Conservation (phyloP, 2,797 vertebrate genomes). For the Notolabrus celidotus region DNA sequence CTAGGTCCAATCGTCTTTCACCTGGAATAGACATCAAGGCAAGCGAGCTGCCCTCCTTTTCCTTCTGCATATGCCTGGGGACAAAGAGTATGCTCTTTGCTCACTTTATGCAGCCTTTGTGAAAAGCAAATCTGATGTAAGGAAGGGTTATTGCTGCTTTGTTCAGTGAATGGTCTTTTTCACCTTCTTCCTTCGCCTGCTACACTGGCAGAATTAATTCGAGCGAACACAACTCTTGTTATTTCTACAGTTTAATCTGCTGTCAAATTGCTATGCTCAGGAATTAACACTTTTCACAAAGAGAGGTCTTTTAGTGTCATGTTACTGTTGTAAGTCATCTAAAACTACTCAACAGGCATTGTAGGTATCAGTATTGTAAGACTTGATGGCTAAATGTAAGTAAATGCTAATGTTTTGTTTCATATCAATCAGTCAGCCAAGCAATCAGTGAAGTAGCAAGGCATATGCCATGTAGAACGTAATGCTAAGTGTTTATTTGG, state of each 20-base stretch:
- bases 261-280: conserved; percentile 37
- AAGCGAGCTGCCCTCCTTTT: conserved; percentile 14
- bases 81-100: conserved; percentile 18
- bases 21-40: conserved; percentile 54
- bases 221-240: conserved; percentile 39
- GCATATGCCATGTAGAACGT: neutral
- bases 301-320: conserved; percentile 16
- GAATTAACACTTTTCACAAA: conserved; percentile 23
- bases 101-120: conserved; percentile 17
- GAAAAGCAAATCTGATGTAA: conserved; percentile 20
- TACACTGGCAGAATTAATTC: conserved; percentile 43
- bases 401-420: conserved; percentile 46
- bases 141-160: conserved; percentile 34
- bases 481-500: neutral
- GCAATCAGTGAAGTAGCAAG: conserved; percentile 9
- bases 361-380: conserved; percentile 32
- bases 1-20: conserved; percentile 74
- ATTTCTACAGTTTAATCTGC: conserved; percentile 33
- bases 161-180: conserved; percentile 18
- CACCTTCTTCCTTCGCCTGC: conserved; percentile 15
- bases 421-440: conserved; percentile 20
- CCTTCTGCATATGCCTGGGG: conserved; percentile 13
- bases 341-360: neutral
- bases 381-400: conserved; percentile 37
- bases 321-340: conserved; percentile 18